phyloP scores from a whole-genome alignment of 2,888 invertebrate genomes.

The Acanthosepion lycidas region DNA sequence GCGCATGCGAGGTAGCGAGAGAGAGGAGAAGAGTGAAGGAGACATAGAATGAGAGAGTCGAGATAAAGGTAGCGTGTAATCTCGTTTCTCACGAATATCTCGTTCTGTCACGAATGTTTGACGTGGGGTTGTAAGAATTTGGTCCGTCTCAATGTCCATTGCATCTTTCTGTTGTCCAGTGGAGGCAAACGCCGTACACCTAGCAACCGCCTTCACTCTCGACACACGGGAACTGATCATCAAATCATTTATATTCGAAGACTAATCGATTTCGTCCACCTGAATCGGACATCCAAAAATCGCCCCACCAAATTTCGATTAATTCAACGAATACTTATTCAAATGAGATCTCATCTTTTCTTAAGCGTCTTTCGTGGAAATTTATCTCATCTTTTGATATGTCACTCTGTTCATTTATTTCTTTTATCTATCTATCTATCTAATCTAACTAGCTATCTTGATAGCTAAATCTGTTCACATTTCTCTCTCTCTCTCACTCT shows the following conservation, averaged over 20 bases:
- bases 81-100: no score
- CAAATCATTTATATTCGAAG: neutral
- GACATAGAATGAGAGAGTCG: neutral
- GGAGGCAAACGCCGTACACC: neutral
- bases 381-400: neutral
- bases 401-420: neutral
- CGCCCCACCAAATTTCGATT: neutral
- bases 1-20: no score
- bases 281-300: slow-evolving; percentile 33
- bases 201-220: neutral
- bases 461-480: no score
- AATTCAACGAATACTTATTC: neutral
- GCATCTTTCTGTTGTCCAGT: neutral
- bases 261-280: slow-evolving; percentile 33
- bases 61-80: no score
- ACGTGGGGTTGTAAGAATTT: neutral
- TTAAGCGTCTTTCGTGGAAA: neutral
- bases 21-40: neutral
- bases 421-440: no score
- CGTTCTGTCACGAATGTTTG: no score
- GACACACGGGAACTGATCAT: neutral
- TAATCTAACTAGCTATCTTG: no score
- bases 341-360: neutral
- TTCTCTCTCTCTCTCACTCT: no score
- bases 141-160: neutral